phyloP scores from a whole-genome alignment of 2,797 vertebrate genomes.

The Malurus splendens region DNA sequence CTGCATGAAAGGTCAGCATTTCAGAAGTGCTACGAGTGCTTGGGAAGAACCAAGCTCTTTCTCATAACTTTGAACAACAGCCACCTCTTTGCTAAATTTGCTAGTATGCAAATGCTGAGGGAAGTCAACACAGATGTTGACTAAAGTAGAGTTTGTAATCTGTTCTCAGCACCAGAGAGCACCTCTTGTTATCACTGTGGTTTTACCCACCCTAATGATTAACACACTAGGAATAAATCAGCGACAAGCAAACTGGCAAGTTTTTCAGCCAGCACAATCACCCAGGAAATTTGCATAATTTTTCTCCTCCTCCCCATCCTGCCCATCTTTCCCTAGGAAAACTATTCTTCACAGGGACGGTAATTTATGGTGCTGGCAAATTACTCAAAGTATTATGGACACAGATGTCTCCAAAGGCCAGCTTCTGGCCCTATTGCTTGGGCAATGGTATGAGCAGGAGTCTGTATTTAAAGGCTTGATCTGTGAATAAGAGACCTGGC shows the following conservation, averaged over 20 bases:
- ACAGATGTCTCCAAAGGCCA: neutral
- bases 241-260: neutral
- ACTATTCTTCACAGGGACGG: neutral
- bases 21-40: accelerated
- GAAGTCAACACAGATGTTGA: neutral
- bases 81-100: neutral
- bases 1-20: neutral
- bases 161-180: neutral
- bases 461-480: neutral
- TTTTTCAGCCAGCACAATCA: neutral
- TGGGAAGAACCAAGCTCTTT: neutral
- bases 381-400: neutral
- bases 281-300: neutral
- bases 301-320: neutral
- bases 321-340: neutral
- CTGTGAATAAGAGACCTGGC: neutral
- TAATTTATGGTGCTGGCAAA: neutral
- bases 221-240: neutral
- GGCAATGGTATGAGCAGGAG: neutral
- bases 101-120: neutral
- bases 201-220: slow-evolving; percentile 18
- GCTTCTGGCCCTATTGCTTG: neutral
- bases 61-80: neutral
- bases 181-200: neutral
- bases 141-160: neutral